Evolutionary conservation across 1,140 invertebrate genomes (phyloP).

Genomic region (Zaprionus africanus): DNA sequence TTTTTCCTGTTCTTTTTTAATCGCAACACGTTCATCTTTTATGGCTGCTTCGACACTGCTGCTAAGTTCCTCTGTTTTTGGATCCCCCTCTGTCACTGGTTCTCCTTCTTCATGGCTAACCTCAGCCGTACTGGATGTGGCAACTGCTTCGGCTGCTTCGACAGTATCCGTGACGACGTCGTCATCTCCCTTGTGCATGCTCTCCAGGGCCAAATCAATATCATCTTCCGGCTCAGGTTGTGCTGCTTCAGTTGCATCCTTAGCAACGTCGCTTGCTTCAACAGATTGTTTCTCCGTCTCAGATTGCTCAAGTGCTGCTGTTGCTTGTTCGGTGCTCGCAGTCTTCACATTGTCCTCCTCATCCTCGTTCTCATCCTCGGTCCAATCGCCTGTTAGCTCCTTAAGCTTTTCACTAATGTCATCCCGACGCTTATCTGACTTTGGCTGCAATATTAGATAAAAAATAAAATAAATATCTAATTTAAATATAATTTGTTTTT

Average conservation of each 20-base stretch:
- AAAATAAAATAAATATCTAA: background rate
- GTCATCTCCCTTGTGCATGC: slow-evolving; percentile 64
- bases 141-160: slow-evolving; percentile 16
- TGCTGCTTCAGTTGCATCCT: slow-evolving; percentile 20
- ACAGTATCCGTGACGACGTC: slow-evolving; percentile 23
- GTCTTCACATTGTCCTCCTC: slow-evolving; percentile 56
- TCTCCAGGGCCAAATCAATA: slow-evolving; percentile 72
- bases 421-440: slow-evolving; percentile 66
- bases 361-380: slow-evolving; percentile 81
- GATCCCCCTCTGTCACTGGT: slow-evolving; percentile 9
- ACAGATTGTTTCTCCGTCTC: slow-evolving; percentile 33
- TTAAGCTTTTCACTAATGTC: slow-evolving; percentile 81
- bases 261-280: slow-evolving; percentile 22
- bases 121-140: slow-evolving; percentile 26
- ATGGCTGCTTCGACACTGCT: background rate
- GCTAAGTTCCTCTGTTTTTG: background rate
- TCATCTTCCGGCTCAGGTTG: slow-evolving; percentile 64
- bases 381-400: slow-evolving; percentile 81
- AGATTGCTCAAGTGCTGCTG: slow-evolving; percentile 1
- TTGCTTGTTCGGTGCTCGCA: slow-evolving; percentile 37
- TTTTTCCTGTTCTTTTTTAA: slow-evolving; percentile 44
- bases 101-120: slow-evolving; percentile 11
- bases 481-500: background rate
- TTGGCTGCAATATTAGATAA: slow-evolving; percentile 44
- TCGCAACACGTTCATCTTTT: slow-evolving; percentile 3